These are phyloP conservation scores for Platypus cylindrus DNA, from an alignment of 2,888 invertebrate genomes.

Conservation along the genomic window DNA sequence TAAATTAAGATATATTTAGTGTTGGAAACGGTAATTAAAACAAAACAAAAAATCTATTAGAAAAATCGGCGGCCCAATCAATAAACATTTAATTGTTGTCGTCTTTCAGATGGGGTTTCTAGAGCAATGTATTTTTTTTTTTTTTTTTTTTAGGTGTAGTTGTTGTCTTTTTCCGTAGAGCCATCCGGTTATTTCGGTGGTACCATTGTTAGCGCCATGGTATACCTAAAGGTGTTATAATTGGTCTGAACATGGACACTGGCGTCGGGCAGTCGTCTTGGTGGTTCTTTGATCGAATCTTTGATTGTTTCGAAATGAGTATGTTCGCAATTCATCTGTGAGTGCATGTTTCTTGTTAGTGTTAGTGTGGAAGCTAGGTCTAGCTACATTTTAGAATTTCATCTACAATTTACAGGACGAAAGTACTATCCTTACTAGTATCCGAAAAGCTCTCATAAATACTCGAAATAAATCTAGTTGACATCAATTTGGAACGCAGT, in stretches of 20 bases:
- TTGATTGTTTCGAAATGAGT: conserved; percentile 3
- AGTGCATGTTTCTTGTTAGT: too few species aligned
- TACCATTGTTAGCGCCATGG: conserved; percentile 17
- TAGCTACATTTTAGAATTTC: too few species aligned
- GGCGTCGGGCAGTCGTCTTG: conserved; percentile 33
- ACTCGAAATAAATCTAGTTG: too few species aligned
- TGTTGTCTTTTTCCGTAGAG: conserved; percentile 7
- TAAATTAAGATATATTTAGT: too few species aligned
- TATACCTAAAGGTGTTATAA: conserved; percentile 35
- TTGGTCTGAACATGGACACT: conserved; percentile 35
- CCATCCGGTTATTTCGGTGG: conserved; percentile 11
- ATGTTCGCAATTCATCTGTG: conserved; percentile 7
- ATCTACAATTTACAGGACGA: too few species aligned
- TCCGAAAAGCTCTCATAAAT: too few species aligned
- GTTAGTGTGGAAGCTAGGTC: too few species aligned
- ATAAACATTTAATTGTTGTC: conserved; percentile 14
- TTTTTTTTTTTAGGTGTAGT: background rate
- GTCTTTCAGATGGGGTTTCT: too few species aligned
- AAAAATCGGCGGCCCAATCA: conserved; percentile 11
- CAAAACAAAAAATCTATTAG: too few species aligned
- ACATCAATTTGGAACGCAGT: too few species aligned
- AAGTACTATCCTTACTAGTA: too few species aligned
- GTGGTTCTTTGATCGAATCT: conserved; percentile 13
- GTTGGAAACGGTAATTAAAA: too few species aligned
- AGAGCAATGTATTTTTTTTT: conserved; percentile 1